Evolutionary conservation across 2,888 invertebrate genomes (phyloP).

Genomic region (Phengaris arion): DNA sequence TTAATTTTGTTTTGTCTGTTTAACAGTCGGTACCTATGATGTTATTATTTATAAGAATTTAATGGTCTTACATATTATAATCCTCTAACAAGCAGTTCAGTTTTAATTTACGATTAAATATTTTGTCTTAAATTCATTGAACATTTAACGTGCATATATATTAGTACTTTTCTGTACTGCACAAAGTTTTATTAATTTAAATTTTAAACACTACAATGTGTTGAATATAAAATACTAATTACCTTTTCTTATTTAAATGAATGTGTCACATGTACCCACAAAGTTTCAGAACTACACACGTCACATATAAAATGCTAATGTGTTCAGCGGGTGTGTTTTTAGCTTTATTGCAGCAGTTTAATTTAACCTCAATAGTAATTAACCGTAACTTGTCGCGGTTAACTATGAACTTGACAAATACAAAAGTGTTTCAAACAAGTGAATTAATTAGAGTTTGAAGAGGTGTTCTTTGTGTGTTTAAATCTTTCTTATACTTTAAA

Average conservation of each 20-base stretch:
- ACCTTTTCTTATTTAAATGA: neutral
- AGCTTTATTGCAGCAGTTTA: slow-evolving; percentile 27
- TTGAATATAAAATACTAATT: neutral
- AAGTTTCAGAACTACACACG: neutral
- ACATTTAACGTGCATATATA: too few relatives aligned
- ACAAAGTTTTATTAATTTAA: neutral
- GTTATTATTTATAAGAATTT: neutral
- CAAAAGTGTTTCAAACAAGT: slow-evolving; percentile 22
- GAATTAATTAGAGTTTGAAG: slow-evolving; percentile 22
- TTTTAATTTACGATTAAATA: too few relatives aligned
- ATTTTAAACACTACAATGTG: neutral
- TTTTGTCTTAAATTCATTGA: too few relatives aligned
- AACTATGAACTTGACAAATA: slow-evolving; percentile 29
- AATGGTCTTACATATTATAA: too few relatives aligned
- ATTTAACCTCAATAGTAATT: slow-evolving; percentile 29
- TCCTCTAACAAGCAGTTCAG: too few relatives aligned
- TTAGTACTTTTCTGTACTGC: too few relatives aligned
- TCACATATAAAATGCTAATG: slow-evolving; percentile 11
- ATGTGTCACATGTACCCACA: neutral
- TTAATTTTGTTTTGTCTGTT: neutral
- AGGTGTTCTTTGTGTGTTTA: neutral
- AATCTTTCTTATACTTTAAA: neutral
- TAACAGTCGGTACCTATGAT: neutral
- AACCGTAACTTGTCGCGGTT: slow-evolving; percentile 27
- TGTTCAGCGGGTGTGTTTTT: slow-evolving; percentile 18